phyloP scores from a whole-genome alignment of 1,140 invertebrate genomes.

The Zophobas morio region DNA sequence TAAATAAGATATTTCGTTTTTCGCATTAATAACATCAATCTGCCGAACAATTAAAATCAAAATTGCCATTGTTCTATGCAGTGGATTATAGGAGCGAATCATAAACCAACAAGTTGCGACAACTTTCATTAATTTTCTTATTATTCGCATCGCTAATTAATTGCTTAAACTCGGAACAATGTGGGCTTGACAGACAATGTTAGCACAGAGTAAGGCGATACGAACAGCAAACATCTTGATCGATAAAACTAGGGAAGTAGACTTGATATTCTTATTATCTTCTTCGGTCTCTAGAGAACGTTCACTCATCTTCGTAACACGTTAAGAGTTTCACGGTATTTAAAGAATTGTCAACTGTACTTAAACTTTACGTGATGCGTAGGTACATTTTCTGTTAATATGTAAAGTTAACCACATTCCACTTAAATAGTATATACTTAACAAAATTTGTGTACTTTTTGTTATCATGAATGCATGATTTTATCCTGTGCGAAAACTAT shows the following conservation, averaged over 20 bases:
- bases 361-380: not conserved
- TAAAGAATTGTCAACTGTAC: constrained; percentile 23
- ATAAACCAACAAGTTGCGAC: constrained; percentile 1
- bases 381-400: too few species aligned
- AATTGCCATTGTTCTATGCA: not conserved
- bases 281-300: constrained; percentile 19
- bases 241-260: constrained; percentile 38
- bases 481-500: too few species aligned
- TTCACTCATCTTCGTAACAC: constrained; percentile 32
- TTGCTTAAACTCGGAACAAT: constrained; percentile 22
- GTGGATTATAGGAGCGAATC: too few species aligned
- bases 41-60: constrained; percentile 15
- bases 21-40: not conserved
- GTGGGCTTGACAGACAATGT: constrained; percentile 23
- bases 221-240: constrained; percentile 40
- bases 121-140: constrained; percentile 40
- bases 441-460: too few species aligned
- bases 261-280: constrained; percentile 33
- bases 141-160: constrained; percentile 36
- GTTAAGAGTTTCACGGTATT: constrained; percentile 22
- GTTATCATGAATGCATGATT: too few species aligned
- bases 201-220: constrained; percentile 40
- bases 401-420: too few species aligned
- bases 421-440: too few species aligned
- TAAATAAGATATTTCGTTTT: not conserved